Evolutionary conservation across 2,797 vertebrate genomes (phyloP).

Genomic region (Coluber constrictor): DNA sequence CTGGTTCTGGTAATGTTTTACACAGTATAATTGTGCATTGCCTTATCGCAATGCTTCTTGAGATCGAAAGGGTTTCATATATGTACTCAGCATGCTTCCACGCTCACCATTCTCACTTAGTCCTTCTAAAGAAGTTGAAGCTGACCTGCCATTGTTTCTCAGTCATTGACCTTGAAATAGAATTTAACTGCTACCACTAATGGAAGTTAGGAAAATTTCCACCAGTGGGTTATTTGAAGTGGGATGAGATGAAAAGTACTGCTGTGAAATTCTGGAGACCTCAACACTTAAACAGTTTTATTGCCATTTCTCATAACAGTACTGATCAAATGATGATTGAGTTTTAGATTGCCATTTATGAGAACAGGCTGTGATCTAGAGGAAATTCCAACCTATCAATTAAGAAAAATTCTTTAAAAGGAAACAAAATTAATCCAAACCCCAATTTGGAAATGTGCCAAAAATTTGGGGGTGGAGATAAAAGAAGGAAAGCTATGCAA

Average conservation of each 20-base stretch:
- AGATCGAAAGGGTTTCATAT: neutral
- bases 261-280: neutral
- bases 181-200: neutral
- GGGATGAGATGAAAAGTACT: neutral
- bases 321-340: neutral
- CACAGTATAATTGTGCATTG: neutral
- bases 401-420: neutral
- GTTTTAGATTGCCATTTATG: neutral
- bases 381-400: neutral
- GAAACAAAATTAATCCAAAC: neutral
- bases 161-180: neutral
- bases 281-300: neutral
- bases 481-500: neutral
- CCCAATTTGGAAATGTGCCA: neutral
- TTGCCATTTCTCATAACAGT: neutral
- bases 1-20: neutral
- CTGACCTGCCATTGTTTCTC: neutral
- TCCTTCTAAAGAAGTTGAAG: neutral
- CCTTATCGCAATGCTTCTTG: neutral
- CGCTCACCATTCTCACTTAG: neutral
- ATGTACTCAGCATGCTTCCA: neutral
- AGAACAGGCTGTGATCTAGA: neutral
- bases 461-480: neutral
- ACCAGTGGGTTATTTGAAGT: neutral
- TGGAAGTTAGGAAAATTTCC: neutral